Percentiles rank a stretch among this genome's conserved stretches.
Conservation (phyloP, 2,797 vertebrate genomes). For the Dryobates pubescens region DNA sequence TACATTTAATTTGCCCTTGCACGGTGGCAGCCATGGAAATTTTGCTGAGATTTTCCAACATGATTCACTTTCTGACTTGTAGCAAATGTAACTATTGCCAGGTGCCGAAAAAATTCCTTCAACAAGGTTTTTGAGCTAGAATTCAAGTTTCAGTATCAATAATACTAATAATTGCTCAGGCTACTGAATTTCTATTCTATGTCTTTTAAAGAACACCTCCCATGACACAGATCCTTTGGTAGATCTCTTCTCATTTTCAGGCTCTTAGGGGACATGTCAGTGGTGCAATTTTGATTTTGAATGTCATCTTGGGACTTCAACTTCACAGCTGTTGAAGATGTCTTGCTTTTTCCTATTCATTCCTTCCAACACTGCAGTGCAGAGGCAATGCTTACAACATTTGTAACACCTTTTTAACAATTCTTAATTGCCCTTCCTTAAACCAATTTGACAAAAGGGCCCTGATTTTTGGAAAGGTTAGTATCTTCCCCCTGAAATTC, state of each 20-base stretch:
- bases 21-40: background rate
- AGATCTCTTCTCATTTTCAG: background rate
- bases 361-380: background rate
- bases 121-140: background rate
- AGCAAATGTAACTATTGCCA: background rate
- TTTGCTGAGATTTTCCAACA: constrained; percentile 39
- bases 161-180: background rate
- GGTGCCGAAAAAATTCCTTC: constrained; percentile 16
- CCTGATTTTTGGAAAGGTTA: background rate
- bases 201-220: background rate
- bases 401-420: background rate
- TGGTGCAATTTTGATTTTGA: background rate
- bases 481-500: background rate
- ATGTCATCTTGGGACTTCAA: background rate
- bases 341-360: constrained; percentile 10
- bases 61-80: constrained; percentile 48
- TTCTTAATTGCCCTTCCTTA: background rate
- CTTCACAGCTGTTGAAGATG: background rate
- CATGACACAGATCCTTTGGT: background rate
- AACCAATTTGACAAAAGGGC: background rate
- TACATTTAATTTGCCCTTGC: background rate
- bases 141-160: background rate
- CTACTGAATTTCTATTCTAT: background rate
- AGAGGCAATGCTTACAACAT: background rate
- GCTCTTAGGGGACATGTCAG: background rate